Base-by-base conservation (phyloP, 2,888 invertebrate genomes). In the Invenusta paracnida region DNA sequence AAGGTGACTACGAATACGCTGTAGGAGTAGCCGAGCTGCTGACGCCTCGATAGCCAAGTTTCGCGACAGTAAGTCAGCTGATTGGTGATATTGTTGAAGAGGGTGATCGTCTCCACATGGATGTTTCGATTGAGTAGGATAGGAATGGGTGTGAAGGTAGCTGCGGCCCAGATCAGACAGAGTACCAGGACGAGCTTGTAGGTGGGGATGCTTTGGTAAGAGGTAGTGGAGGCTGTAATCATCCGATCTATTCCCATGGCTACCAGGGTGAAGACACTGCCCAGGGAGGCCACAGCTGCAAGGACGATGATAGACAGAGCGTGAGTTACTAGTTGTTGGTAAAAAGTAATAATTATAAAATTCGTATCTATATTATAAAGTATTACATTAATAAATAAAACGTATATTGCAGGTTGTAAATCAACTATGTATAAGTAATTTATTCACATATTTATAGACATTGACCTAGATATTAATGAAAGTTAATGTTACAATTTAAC, bases 211-310 rank as follows among this genome's bases (percentile, higher is more conserved):
- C 28, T 82, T 11, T 29, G 29, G 29, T 29, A 82, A 2, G 82
- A 11, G 11, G 73, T 73, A 27, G 82, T 5, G n/a, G 5, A 1
- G 2, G 31, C 82, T 2, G 82, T 82, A 27, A 82, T 27, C 82
- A 82, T 82, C 11, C 82, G 23, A 82, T 82, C 82, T 5, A 82
- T 82, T 5, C 83, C 27, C 83, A 83, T 30, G n/a, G 83, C 30
- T 79, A 48, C 48, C 27, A 83, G 13, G 1, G 66, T 83, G 29
- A 83, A 83, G 1, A 83, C 83, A 23, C 30, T 83, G 73, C 30
- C 83, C 27, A 83, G 27, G 17, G 5, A 11, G 27, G 66, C n/a
- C 1, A 66, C 30, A n/a, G 48, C 83, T 48, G 30, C 5, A 82
- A 82, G 25, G 73, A n/a, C n/a, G n/a, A n/a, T n/a, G n/a, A n/a